Percentiles rank a stretch among this genome's conserved stretches.
These are phyloP conservation scores for Sebastes hubbsi DNA, from an alignment of 2,797 vertebrate species.

Conservation along the genomic window DNA sequence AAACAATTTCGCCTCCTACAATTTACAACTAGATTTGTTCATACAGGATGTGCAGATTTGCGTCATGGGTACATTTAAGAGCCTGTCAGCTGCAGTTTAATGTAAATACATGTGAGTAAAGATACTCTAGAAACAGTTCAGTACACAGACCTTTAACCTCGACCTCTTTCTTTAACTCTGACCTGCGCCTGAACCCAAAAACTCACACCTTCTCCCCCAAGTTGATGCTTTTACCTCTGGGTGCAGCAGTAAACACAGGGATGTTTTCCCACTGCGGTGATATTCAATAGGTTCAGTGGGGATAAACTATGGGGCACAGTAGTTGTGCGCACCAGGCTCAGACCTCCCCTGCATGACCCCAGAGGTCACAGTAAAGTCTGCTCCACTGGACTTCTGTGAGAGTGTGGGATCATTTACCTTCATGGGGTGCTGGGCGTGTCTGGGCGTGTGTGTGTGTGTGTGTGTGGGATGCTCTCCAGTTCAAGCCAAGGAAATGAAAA, in stretches of 20 bases:
- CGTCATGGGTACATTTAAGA: not conserved
- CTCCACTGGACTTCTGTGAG: slow-evolving; percentile 36
- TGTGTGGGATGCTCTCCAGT: slow-evolving; percentile 43
- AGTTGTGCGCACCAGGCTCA: slow-evolving; percentile 26
- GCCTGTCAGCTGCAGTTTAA: slow-evolving; percentile 5
- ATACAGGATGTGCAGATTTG: not conserved
- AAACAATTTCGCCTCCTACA: not conserved
- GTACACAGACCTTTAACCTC: slow-evolving; percentile 29
- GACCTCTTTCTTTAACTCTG: slow-evolving; percentile 34
- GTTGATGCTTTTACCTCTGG: not conserved
- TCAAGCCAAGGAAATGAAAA: slow-evolving; percentile 71
- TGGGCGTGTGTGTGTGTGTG: slow-evolving; percentile 1
- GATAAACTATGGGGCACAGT: slow-evolving; percentile 45
- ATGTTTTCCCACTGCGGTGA: slow-evolving; percentile 13
- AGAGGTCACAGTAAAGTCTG: slow-evolving; percentile 36
- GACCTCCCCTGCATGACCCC: slow-evolving; percentile 56
- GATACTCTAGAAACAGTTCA: not conserved
- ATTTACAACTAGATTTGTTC: not conserved
- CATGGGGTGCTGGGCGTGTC: not conserved
- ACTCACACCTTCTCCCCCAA: slow-evolving; percentile 11
- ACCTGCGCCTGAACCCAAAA: slow-evolving; percentile 49
- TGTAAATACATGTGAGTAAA: slow-evolving; percentile 9
- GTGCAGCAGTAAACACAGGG: slow-evolving; percentile 36
- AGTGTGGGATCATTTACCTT: slow-evolving; percentile 32
- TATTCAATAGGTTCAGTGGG: slow-evolving; percentile 46